Evolutionary conservation across 2,797 vertebrate genomes (phyloP).

Genomic region (Anolis apletophallus): DNA sequence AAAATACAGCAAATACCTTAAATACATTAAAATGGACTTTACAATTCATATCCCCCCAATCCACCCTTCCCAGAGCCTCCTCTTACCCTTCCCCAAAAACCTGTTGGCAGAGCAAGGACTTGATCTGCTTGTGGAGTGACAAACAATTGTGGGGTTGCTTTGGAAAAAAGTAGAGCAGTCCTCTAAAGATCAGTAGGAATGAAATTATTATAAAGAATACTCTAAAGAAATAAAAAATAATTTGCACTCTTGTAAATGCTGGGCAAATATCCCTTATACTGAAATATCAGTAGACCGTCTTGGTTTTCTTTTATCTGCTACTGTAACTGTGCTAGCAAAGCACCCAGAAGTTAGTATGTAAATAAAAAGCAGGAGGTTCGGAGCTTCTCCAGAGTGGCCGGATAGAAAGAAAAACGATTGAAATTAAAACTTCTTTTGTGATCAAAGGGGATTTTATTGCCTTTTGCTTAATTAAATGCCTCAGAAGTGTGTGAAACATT

Average conservation of each 20-base stretch:
- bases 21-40: too few relatives aligned
- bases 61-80: too few relatives aligned
- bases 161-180: constrained; percentile 16
- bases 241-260: constrained; percentile 46
- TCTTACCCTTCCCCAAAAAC: too few relatives aligned
- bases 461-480: constrained; percentile 80
- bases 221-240: constrained; percentile 35
- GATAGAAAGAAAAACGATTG: constrained; percentile 48
- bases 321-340: constrained; percentile 53
- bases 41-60: too few relatives aligned
- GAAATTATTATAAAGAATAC: neutral
- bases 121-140: too few relatives aligned
- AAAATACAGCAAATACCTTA: too few relatives aligned
- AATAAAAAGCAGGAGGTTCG: constrained; percentile 49
- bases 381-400: constrained; percentile 7
- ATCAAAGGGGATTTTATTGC: constrained; percentile 75
- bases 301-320: constrained; percentile 40
- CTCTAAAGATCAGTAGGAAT: neutral
- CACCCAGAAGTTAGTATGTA: constrained; percentile 38
- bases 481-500: constrained; percentile 73
- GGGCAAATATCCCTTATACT: constrained; percentile 55
- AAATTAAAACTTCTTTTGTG: constrained; percentile 58
- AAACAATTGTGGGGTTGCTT: too few relatives aligned
- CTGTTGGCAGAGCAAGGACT: too few relatives aligned
- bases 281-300: constrained; percentile 9